Evolutionary conservation across 1,140 invertebrate genomes (phyloP), one percentile per base, ranked within the genome.

Genomic region (Leptonema lineaticorne): DNA sequence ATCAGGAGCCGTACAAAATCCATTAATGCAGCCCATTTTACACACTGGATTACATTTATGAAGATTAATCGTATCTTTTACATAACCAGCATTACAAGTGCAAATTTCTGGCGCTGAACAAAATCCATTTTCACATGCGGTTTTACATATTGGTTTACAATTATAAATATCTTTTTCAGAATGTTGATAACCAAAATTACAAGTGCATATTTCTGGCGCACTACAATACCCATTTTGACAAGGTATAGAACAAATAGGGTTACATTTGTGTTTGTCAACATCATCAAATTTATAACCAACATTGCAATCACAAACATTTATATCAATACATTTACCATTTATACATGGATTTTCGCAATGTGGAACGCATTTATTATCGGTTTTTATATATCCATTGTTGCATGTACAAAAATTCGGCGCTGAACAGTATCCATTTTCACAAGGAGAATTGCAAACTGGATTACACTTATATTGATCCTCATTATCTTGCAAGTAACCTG

Each of bases 21-120:
- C 82, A 57, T 83, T 80, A 18, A 78, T 67, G 67, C 80, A 82
- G 1, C 59, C 68, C 1, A 48, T 63, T 58, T 75, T 73, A 62
- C 80, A 82, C 33, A 77, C 73, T 0, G 80, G 78, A 14, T 73
- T 57, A 69, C 81, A 82, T 45, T 69, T 75, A 27, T 63, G 37
- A 2, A 8, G 2, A 37, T 60, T 20, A 1, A 9, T 30, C 2
- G 30, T 58, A 22, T 84, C 81, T 27, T 83, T 67, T 0, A 68
- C 74, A 75, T 83, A 88, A 7, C 87, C 86, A 3, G 78, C 74
- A 56, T 77, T 79, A 72, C 87, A 88, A 1, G 75, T 78, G 67
- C 85, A 86, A 2, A 67, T 73, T n/a, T 85, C 75, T 3, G 84
- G 84, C 0, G 75, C 78, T 8, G 73, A 68, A 63, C 85, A 86